Conservation (phyloP, 2,797 vertebrate genomes). For the Tokudaia tokunoshimensis region DNA sequence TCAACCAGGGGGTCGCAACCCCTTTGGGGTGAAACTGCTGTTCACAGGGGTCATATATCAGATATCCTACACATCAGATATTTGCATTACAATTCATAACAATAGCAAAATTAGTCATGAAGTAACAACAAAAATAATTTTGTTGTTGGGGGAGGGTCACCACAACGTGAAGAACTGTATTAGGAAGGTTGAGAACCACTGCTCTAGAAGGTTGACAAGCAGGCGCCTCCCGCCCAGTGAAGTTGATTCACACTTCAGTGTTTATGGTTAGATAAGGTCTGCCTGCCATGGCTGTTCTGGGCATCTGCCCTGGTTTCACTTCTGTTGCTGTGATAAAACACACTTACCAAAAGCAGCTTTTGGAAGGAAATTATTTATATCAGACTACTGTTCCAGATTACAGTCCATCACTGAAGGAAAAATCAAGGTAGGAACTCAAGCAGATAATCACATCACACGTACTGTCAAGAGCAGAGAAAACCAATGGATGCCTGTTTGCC, state of each 20-base stretch:
- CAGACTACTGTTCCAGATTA: neutral
- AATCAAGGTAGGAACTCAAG: neutral
- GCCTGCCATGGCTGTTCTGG: neutral
- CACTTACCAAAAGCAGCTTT: neutral
- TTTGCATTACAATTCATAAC: neutral
- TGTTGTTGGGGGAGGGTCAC: neutral
- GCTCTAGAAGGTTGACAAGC: neutral
- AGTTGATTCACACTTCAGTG: too few species aligned
- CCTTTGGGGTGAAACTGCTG: neutral
- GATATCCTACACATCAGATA: neutral
- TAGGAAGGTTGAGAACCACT: neutral
- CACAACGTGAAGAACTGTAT: neutral
- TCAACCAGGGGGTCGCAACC: neutral
- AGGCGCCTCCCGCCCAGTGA: neutral
- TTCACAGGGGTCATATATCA: neutral
- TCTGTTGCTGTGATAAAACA: neutral
- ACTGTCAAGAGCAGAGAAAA: neutral
- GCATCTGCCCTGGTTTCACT: neutral
- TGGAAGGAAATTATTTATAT: neutral
- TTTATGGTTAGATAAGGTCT: neutral
- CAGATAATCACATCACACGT: neutral
- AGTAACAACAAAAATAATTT: neutral
- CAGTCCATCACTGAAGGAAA: neutral
- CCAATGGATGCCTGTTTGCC: neutral
- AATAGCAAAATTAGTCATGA: neutral